A percentile compares a stretch with the other conserved stretches of the same genome.
These are phyloP conservation scores for Pteria penguin DNA, from an alignment of 2,888 invertebrate genomes.

Conservation along the genomic window DNA sequence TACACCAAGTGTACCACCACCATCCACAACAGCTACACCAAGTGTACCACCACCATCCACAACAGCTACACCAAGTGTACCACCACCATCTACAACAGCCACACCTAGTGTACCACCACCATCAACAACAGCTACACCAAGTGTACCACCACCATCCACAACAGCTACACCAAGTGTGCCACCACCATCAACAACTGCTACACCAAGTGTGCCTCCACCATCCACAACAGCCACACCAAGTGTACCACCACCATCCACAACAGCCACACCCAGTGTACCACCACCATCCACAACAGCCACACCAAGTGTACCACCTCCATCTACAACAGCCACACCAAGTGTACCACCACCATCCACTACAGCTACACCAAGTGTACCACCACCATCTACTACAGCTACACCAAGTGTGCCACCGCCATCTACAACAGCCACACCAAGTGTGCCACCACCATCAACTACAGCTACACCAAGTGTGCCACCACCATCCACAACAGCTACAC, in stretches of 20 bases:
- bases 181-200: neutral
- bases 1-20: neutral
- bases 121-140: neutral
- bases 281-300: neutral
- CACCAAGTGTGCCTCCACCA: neutral
- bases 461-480: neutral
- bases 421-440: neutral
- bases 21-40: neutral
- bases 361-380: neutral
- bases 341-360: neutral
- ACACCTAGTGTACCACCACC: neutral
- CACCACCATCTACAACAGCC: neutral
- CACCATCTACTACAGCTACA: neutral
- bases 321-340: neutral
- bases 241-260: neutral
- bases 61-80: neutral
- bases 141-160: neutral
- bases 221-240: neutral
- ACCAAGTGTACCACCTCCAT: neutral
- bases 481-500: neutral
- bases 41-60: neutral
- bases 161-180: neutral
- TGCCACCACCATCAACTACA: neutral
- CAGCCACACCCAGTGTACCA: neutral
- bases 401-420: neutral